Evolutionary conservation across 2,113 vertebrate genomes (phyloP).

Genomic region (Calidris pygmaea): DNA sequence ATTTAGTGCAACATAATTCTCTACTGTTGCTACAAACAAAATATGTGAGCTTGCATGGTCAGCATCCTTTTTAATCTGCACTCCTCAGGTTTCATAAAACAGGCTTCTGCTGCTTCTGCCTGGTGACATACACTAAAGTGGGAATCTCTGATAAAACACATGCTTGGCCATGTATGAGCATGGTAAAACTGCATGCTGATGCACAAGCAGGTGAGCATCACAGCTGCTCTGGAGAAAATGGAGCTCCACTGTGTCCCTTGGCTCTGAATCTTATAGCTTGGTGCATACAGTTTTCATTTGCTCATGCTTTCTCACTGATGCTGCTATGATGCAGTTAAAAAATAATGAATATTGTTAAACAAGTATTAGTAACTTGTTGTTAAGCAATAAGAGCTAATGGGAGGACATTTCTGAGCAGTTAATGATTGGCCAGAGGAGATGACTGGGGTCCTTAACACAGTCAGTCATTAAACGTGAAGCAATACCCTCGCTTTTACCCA

Average conservation of each 20-base stretch:
- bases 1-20: not conserved
- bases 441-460: not conserved
- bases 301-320: not conserved
- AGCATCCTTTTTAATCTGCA: not conserved
- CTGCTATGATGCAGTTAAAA: not conserved
- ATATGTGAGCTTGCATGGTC: not conserved
- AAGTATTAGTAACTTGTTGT: constrained; percentile 27
- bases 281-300: not conserved
- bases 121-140: rapidly evolving
- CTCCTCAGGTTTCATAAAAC: not conserved
- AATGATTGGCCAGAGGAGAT: constrained; percentile 41
- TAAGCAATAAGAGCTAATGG: constrained; percentile 31
- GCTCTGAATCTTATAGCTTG: not conserved
- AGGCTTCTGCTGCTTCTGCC: not conserved
- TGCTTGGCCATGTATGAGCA: not conserved
- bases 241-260: not conserved
- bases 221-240: not conserved
- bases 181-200: not conserved
- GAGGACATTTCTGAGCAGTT: constrained; percentile 22
- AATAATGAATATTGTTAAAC: constrained; percentile 19
- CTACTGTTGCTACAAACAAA: not conserved
- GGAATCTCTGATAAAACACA: not conserved
- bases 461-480: constrained; percentile 23
- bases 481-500: not conserved
- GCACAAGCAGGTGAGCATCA: not conserved